Conservation (phyloP, 2,888 invertebrate genomes). For the Ophion obscuratus region DNA sequence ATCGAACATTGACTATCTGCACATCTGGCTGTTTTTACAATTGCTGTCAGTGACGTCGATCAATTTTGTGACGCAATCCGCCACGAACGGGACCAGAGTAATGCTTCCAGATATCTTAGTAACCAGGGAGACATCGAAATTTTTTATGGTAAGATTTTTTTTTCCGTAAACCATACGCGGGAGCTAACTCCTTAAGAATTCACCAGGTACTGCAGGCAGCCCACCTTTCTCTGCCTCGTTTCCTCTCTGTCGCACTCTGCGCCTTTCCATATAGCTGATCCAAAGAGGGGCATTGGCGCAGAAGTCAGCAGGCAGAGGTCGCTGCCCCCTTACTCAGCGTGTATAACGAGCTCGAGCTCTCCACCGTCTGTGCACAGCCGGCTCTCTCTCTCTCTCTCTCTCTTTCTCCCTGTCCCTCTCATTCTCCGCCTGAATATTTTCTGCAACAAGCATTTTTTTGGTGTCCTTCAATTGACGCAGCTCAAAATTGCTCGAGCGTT, state of each 20-base stretch:
- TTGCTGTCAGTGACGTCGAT: neutral
- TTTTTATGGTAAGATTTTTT: neutral
- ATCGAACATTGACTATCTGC: too few relatives aligned
- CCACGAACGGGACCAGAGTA: too few relatives aligned
- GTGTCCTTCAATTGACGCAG: neutral
- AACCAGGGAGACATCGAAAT: neutral
- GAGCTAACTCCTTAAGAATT: neutral
- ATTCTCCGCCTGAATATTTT: neutral
- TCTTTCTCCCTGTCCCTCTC: too few relatives aligned
- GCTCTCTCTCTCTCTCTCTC: conserved; percentile 4
- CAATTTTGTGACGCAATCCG: too few relatives aligned
- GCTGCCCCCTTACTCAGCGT: conserved; percentile 55
- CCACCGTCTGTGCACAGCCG: conserved; percentile 19
- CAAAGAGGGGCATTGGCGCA: conserved; percentile 55
- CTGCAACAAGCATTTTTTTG: neutral
- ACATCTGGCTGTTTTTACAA: too few relatives aligned
- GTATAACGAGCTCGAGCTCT: conserved; percentile 48
- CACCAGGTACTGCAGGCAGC: conserved; percentile 30
- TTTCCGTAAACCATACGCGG: conserved; percentile 19
- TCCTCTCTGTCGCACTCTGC: conserved; percentile 17
- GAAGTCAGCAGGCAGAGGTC: conserved; percentile 54
- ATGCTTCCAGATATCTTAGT: too few relatives aligned
- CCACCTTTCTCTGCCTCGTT: conserved; percentile 2
- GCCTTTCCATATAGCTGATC: conserved; percentile 27
- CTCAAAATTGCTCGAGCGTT: neutral